A percentile compares a stretch with the other conserved stretches of the same genome.
Conservation (phyloP, 2,113 vertebrate genomes). For the Daphoenositta chrysoptera region DNA sequence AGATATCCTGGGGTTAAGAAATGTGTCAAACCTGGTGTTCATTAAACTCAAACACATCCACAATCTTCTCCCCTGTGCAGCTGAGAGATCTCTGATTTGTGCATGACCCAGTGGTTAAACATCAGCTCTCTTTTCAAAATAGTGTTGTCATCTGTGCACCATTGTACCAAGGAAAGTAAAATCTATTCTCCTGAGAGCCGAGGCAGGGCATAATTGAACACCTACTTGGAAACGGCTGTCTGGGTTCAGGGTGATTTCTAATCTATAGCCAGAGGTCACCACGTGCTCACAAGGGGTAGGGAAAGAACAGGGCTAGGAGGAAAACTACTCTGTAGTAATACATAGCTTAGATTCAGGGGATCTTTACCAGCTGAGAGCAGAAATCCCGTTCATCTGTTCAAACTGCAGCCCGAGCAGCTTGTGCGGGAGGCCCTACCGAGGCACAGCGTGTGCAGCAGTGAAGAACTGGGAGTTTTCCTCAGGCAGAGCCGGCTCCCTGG, state of each 20-base stretch:
- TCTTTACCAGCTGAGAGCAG: not conserved
- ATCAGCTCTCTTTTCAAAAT: not conserved
- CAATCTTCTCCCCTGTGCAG: not conserved
- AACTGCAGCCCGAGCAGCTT: not conserved
- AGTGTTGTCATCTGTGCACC: not conserved
- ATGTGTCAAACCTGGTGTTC: not conserved
- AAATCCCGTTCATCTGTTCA: not conserved
- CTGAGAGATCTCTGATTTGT: not conserved
- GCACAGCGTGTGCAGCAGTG: not conserved
- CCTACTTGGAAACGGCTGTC: not conserved
- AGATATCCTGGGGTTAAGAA: not conserved
- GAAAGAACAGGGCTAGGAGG: not conserved
- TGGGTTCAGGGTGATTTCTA: not conserved
- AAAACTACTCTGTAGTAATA: not conserved
- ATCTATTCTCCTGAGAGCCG: not conserved
- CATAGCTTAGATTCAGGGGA: not conserved
- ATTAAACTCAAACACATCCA: not conserved
- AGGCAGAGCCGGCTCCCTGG: not conserved
- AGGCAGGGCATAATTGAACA: not conserved
- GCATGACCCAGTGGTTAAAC: not conserved
- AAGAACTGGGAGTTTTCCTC: not conserved
- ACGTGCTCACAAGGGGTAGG: not conserved
- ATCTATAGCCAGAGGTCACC: not conserved
- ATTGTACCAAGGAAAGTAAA: not conserved
- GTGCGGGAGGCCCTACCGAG: not conserved